A percentile compares a stretch with the other conserved stretches of the same genome.
phyloP scores from a whole-genome alignment of 53 echinoderm and acorn worm genomes.

The Antedon mediterranea region DNA sequence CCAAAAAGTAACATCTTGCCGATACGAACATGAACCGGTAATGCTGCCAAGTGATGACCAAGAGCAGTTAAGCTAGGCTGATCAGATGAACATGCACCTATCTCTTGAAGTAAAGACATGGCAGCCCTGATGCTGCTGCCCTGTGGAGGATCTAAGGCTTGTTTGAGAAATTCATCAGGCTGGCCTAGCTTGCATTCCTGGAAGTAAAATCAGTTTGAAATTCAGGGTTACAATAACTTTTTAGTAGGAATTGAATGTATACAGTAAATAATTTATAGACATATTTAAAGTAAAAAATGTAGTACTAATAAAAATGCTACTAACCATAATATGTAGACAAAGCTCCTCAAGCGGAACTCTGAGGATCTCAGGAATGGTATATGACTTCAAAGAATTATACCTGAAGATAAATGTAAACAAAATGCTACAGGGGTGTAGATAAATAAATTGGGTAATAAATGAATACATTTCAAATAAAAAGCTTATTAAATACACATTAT shows the following conservation, averaged over 20 bases:
- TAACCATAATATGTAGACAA: constrained; percentile 82
- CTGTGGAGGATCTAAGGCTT: constrained; percentile 69
- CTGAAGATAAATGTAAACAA: constrained; percentile 4
- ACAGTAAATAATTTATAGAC: too few species aligned
- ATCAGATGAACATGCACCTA: constrained; percentile 61
- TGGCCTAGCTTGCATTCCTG: constrained; percentile 81
- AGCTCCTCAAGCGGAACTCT: constrained; percentile 82
- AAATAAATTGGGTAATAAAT: too few species aligned
- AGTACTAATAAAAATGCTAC: too few species aligned
- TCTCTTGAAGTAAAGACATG: constrained; percentile 65
- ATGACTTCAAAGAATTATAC: constrained; percentile 51
- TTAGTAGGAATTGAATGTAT: too few species aligned
- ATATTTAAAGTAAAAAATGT: too few species aligned
- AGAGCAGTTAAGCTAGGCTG: constrained; percentile 61
- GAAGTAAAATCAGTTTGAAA: too few species aligned
- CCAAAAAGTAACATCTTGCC: constrained; percentile 92
- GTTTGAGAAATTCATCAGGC: constrained; percentile 60
- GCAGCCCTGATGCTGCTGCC: constrained; percentile 47
- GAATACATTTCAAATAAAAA: too few species aligned
- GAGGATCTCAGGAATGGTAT: constrained; percentile 74
- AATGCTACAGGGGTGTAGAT: too few species aligned
- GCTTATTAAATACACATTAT: too few species aligned
- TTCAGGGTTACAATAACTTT: too few species aligned
- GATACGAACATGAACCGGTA: constrained; percentile 82
- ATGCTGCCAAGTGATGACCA: constrained; percentile 71